Evolutionary conservation across 2,888 invertebrate species (phyloP).

Genomic region (Eupithecia insigniata): DNA sequence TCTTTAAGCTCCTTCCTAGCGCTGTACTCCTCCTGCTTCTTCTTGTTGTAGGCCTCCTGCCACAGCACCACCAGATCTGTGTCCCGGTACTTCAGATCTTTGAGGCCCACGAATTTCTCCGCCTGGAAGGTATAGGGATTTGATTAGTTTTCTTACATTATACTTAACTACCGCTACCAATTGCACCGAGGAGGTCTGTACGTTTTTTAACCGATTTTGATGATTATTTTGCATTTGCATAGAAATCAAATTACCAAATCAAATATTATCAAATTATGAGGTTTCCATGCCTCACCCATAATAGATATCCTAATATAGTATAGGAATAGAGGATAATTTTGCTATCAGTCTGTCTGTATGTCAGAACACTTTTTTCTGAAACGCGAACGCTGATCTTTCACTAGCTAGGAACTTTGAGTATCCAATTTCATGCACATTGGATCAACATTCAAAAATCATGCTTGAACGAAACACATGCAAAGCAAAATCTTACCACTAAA

Average conservation of each 20-base stretch:
- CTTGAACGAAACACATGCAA: neutral
- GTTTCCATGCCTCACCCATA: too few species aligned
- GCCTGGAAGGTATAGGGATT: slow-evolving; percentile 74
- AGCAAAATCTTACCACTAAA: neutral
- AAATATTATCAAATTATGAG: too few species aligned
- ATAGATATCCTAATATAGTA: too few species aligned
- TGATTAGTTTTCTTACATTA: neutral
- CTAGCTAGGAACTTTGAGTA: neutral
- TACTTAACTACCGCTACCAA: too few species aligned
- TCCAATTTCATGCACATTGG: neutral
- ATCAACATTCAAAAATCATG: neutral
- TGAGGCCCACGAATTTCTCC: slow-evolving; percentile 89
- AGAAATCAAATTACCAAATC: too few species aligned
- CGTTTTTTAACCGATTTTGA: too few species aligned
- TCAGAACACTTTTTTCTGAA: too few species aligned
- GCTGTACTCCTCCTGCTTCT: slow-evolving; percentile 87
- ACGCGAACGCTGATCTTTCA: too few species aligned
- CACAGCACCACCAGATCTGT: slow-evolving; percentile 86
- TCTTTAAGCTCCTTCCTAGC: slow-evolving; percentile 83
- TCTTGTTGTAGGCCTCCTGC: slow-evolving; percentile 87
- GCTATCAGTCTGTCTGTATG: too few species aligned
- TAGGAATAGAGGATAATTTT: too few species aligned
- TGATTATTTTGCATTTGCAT: too few species aligned
- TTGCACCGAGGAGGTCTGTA: too few species aligned
- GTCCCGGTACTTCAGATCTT: slow-evolving; percentile 88